phyloP scores from a whole-genome alignment of 2,113 vertebrate species.

The Mus spicilegus region DNA sequence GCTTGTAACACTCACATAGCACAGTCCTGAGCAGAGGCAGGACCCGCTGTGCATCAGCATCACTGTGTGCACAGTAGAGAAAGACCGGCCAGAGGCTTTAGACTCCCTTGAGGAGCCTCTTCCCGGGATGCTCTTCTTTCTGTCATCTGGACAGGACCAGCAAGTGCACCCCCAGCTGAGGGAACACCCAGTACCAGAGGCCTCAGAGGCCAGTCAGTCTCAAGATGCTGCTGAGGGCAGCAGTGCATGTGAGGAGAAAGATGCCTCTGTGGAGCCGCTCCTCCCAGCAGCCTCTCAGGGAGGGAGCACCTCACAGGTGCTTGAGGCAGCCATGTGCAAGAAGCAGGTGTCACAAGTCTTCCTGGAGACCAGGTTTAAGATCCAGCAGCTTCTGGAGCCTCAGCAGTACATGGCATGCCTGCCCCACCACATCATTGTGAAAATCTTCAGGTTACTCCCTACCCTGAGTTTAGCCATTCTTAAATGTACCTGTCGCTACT shows the following conservation, averaged over 20 bases:
- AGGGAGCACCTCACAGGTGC: constrained; percentile 73
- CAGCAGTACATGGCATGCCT: constrained; percentile 93
- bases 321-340: constrained; percentile 85
- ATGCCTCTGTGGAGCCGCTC: constrained; percentile 43
- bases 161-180: neutral
- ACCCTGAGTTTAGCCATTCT: constrained; percentile 94
- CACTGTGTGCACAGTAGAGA: constrained; percentile 81
- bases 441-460: constrained; percentile 93
- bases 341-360: constrained; percentile 92
- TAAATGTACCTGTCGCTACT: constrained; percentile 95
- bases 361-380: constrained; percentile 93
- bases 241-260: accelerated
- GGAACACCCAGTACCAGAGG: constrained; percentile 63
- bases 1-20: constrained; percentile 63
- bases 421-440: constrained; percentile 95
- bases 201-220: neutral
- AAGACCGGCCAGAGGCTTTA: constrained; percentile 71
- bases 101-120: constrained; percentile 85
- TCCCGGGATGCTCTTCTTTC: constrained; percentile 94
- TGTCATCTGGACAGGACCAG: constrained; percentile 73
- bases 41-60: constrained; percentile 85
- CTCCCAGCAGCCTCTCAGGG: constrained; percentile 18
- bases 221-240: constrained; percentile 64
- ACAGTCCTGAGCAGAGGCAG: constrained; percentile 71
- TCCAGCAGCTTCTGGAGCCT: constrained; percentile 96